Percentiles rank a stretch among this genome's conserved stretches.
Evolutionary conservation across 2,113 vertebrate genomes (phyloP).

Genomic region (Nematolebias whitei): DNA sequence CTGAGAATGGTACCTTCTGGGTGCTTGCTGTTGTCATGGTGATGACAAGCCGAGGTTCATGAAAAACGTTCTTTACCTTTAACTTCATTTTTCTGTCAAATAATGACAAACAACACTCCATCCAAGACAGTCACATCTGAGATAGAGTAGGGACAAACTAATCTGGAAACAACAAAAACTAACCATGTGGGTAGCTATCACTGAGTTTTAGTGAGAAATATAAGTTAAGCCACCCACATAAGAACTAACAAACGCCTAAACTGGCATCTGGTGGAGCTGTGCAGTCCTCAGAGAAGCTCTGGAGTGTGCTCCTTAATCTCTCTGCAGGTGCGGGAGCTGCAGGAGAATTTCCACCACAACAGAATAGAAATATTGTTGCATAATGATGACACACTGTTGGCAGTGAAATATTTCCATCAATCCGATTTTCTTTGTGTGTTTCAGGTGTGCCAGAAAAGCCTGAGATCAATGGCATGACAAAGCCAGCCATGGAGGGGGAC

Average conservation of each 20-base stretch:
- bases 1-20: constrained; percentile 2
- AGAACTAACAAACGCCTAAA: constrained; percentile 6
- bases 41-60: neutral
- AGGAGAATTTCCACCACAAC: constrained; percentile 32
- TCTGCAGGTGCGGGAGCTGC: constrained; percentile 28
- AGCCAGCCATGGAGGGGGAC: constrained; percentile 94
- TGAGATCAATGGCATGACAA: constrained; percentile 92
- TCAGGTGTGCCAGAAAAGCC: constrained; percentile 95
- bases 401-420: constrained; percentile 26
- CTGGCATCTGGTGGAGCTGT: constrained; percentile 4
- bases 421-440: constrained; percentile 37
- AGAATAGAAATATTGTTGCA: constrained; percentile 43
- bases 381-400: constrained; percentile 35
- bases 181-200: neutral
- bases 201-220: neutral
- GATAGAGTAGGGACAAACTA: neutral
- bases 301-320: constrained; percentile 29
- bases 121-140: neutral
- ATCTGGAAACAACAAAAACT: neutral
- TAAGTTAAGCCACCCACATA: neutral
- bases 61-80: no score
- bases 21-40: neutral
- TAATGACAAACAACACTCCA: constrained; percentile 1
- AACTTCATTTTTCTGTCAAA: no score
- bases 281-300: constrained; percentile 17